Evolutionary conservation across 2,888 invertebrate species (phyloP), one percentile per base, ranked within the genome.

Genomic region (Sisyra nigra): DNA sequence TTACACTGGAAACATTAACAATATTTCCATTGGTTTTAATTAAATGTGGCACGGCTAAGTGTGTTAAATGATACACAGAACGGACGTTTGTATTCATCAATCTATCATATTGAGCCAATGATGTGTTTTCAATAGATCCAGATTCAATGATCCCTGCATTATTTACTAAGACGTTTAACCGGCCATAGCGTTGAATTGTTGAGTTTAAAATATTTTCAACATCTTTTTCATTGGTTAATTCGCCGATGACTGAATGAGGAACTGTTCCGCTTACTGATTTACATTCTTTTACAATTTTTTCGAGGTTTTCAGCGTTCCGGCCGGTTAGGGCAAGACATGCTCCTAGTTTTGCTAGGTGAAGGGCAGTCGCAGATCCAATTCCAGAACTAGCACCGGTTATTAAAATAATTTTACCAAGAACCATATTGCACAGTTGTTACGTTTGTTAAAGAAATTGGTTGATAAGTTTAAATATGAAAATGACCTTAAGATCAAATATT

Each of bases 1-100:
- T 86, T 0, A 96, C 89, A 59, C 93, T 93, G 2, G 94, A 96
- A 0, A 97, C 85, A 59, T 96, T 97, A 0, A 97, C 92, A 52
- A 94, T 81, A 50, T 79, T 86, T n/a, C 92, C 92, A 61, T 87
- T 83, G 0, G 78, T 73, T 61, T 79, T 72, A 2, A 87, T 66
- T 14, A 96, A 67, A 63, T 92, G 77, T 0, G 94, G 93, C 0
- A 86, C 82, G 3, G 91, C 85, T 40, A 92, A 59, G 77, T 82
- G 85, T 0, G 88, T 92, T 48, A 94, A 59, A 46, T 85, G 75
- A 56, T 84, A 85, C 13, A 86, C 68, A 1, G 84, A 74, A 46
- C 91, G 76, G 0, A 92, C 80, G 61, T 97, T 97, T 2, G 83
- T 75, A 54, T 87, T 84, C 76, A 97, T 89, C 9, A 91, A 66